Base-by-base conservation (phyloP, 2,888 invertebrate genomes). In the Bugula neritina region DNA sequence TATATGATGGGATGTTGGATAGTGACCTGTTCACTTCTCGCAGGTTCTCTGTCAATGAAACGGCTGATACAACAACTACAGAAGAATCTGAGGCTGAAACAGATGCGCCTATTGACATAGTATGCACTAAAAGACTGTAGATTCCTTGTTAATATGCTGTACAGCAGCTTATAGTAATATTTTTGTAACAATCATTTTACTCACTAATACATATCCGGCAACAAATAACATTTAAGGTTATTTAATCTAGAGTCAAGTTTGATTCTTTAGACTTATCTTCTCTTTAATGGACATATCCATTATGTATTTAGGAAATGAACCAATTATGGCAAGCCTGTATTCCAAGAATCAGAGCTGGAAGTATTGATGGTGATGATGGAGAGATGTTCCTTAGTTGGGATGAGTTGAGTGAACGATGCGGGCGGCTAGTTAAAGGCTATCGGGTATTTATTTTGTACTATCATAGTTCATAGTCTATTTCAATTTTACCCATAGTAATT, bases 351-450 rank as follows among this genome's bases (percentile, higher is more conserved):
- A 80, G 79, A 73, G 80, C 74, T 2, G 79, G 79, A 71, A 80
- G 81, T 74, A 79, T 80, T 0, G 77, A 75, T n/a, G 80, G 82
- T 27, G 31, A 63, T 13, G 29, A 25, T 29, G 84, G 84, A 10
- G 77, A 78, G 27, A 77, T 84, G 77, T 81, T 82, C 73, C 76
- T 84, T 27, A 82, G 80, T 78, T 84, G 84, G 84, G 81, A 83
- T 21, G 75, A 73, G 2, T 78, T 79, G 17, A 72, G 73, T 0
- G 63, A 72, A 25, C 75, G 76, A 13, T 54, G 74, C n/a, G 55
- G 73, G 55, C 73, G 73, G n/a, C 74, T 79, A 5, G 76, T 82
- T 70, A 77, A 76, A 57, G 81, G 81, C n/a, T 82, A 82, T 73
- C 79, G 81, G 79, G 80, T 80, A 71, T 17, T 35, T 52, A 13